Percentiles rank a stretch among this genome's conserved stretches.
These are phyloP conservation scores for Polyodon spathula DNA, from an alignment of 2,113 vertebrate species.

Conservation along the genomic window DNA sequence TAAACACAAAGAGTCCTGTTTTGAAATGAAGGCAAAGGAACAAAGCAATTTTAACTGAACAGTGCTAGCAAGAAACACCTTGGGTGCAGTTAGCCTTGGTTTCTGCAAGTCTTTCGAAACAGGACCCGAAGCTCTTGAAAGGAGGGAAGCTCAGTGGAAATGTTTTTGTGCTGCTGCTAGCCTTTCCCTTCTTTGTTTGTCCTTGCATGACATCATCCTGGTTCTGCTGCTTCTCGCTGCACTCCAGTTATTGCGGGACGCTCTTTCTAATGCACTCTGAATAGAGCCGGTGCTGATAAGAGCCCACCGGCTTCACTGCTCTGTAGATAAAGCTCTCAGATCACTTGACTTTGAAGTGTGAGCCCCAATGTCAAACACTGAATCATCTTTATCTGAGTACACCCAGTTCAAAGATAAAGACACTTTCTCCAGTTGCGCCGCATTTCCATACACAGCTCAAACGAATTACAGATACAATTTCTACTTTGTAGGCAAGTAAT, in stretches of 20 bases:
- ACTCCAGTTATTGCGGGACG: slow-evolving; percentile 25
- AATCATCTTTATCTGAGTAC: slow-evolving; percentile 14
- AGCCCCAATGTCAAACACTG: slow-evolving; percentile 23
- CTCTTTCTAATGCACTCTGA: slow-evolving; percentile 27
- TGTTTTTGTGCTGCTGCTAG: not conserved
- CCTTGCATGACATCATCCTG: slow-evolving; percentile 26
- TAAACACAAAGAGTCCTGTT: too few relatives aligned
- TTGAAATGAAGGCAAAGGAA: too few relatives aligned
- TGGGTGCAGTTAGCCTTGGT: too few relatives aligned
- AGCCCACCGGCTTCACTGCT: slow-evolving; percentile 13
- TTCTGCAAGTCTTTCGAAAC: too few relatives aligned
- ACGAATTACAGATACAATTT: slow-evolving; percentile 24
- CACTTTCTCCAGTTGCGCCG: not conserved
- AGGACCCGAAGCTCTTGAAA: not conserved
- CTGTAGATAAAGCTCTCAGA: slow-evolving; percentile 17
- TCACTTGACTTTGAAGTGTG: slow-evolving; percentile 37
- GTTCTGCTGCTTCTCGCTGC: not conserved
- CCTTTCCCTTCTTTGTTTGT: slow-evolving; percentile 10
- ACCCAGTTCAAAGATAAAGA: slow-evolving; percentile 20
- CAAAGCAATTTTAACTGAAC: too few relatives aligned
- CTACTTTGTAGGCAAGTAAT: slow-evolving; percentile 22
- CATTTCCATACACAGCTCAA: slow-evolving; percentile 15
- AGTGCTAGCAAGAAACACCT: too few relatives aligned
- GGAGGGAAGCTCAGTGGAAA: not conserved
- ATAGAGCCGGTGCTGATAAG: slow-evolving; percentile 26